These are phyloP conservation scores for Botia almorhae DNA, from an alignment of 2,797 vertebrate species.

Conservation along the genomic window DNA sequence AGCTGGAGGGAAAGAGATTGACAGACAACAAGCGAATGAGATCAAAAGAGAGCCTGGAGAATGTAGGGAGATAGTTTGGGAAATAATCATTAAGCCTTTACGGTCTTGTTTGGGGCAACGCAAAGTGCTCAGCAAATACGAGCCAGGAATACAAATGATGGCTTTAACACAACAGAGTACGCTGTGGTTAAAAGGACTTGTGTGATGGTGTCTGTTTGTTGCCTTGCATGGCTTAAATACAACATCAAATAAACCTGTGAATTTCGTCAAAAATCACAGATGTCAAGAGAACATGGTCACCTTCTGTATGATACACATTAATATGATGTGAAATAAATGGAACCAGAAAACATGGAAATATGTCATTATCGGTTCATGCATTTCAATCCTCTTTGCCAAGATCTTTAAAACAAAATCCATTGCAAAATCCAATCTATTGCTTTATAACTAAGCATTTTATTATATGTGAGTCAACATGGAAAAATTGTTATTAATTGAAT, in stretches of 20 bases:
- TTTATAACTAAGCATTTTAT: no score
- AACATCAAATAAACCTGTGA: not conserved
- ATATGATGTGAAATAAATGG: not conserved
- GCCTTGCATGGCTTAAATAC: not conserved
- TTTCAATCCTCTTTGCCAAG: not conserved
- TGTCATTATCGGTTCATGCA: not conserved
- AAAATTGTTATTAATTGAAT: constrained; percentile 7
- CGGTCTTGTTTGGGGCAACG: constrained; percentile 17
- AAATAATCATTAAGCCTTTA: constrained; percentile 31
- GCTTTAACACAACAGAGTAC: not conserved
- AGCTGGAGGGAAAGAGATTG: constrained; percentile 16
- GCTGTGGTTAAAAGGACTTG: not conserved
- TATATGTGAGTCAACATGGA: not conserved
- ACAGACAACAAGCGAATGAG: constrained; percentile 2
- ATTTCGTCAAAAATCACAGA: no score
- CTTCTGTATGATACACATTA: not conserved
- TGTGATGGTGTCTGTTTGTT: not conserved
- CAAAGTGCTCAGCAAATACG: not conserved
- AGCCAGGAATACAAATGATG: no score
- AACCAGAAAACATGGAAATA: not conserved
- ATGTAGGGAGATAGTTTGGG: constrained; percentile 30
- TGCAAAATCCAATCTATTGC: no score
- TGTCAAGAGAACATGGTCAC: not conserved
- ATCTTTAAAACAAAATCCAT: no score
- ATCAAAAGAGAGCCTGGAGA: constrained; percentile 35